Evolutionary conservation across 2,797 vertebrate species (phyloP).

Genomic region (Pantherophis vulpinus): DNA sequence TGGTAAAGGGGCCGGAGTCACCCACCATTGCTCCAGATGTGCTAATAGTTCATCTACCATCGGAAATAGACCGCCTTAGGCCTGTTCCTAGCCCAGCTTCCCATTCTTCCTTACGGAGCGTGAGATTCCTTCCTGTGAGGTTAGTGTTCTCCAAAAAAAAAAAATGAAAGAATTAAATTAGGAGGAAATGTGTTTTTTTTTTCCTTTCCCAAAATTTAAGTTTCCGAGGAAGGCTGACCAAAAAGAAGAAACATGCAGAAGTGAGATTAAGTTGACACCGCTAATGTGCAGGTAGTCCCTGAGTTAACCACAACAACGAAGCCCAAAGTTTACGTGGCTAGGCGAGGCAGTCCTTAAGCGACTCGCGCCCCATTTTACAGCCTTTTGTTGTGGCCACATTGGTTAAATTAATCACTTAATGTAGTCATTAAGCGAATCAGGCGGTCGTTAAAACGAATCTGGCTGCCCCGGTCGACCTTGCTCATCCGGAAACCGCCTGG

Average conservation of each 20-base stretch:
- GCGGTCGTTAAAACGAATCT: neutral
- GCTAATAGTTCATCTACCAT: slow-evolving; percentile 63
- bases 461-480: neutral
- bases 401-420: neutral
- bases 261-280: slow-evolving; percentile 72
- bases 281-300: neutral
- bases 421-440: neutral
- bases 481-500: neutral
- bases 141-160: slow-evolving; percentile 63
- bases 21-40: slow-evolving; percentile 37
- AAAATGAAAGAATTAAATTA: neutral
- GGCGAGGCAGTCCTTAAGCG: neutral
- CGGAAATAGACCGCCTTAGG: slow-evolving; percentile 57
- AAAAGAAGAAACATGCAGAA: slow-evolving; percentile 69
- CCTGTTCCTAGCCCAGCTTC: neutral
- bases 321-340: neutral
- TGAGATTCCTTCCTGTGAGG: slow-evolving; percentile 32
- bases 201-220: neutral
- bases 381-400: neutral
- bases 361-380: neutral
- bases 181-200: neutral
- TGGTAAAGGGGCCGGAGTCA: neutral
- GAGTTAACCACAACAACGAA: neutral
- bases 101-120: slow-evolving; percentile 39
- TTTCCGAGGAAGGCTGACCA: slow-evolving; percentile 62